Percentiles rank a stretch among this genome's conserved stretches.
Conservation (phyloP, 1,140 invertebrate species). For the Drosophila persimilis region DNA sequence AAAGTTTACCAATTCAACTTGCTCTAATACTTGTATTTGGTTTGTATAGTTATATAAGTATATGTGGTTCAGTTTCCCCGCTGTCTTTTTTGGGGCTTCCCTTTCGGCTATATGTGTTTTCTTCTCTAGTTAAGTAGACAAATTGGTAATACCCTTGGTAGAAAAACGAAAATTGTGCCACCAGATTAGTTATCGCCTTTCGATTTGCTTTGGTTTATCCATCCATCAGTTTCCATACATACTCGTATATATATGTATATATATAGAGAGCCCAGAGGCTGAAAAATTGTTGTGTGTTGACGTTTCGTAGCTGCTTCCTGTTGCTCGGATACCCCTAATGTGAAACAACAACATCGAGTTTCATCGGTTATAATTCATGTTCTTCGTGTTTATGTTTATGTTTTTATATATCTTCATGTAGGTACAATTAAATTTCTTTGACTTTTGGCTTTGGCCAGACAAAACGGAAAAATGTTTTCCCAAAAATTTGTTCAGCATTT, state of each 20-base stretch:
- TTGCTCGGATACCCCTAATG: conserved; percentile 71
- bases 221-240: conserved; percentile 51
- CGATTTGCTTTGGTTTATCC: conserved; percentile 47
- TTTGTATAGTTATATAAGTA: conserved; percentile 49
- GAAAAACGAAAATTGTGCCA: conserved; percentile 80
- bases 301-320: conserved; percentile 66
- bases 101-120: conserved; percentile 3
- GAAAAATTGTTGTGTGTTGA: conserved; percentile 53
- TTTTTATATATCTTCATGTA: conserved; percentile 45
- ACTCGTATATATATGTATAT: background rate
- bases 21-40: conserved; percentile 41
- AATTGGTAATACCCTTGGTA: conserved; percentile 77
- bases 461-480: conserved; percentile 64
- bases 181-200: conserved; percentile 63
- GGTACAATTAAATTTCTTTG: conserved; percentile 70
- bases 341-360: conserved; percentile 72
- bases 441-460: conserved; percentile 72
- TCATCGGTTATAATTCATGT: conserved; percentile 60
- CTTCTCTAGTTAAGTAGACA: conserved; percentile 63
- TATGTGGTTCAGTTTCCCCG: conserved; percentile 29
- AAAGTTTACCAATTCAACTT: conserved; percentile 48
- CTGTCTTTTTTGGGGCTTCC: too few relatives aligned
- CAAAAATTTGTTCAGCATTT: conserved; percentile 76
- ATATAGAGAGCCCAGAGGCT: conserved; percentile 45
- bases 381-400: background rate